Conservation (phyloP, 2,113 vertebrate species). For the Synchiropus splendidus region DNA sequence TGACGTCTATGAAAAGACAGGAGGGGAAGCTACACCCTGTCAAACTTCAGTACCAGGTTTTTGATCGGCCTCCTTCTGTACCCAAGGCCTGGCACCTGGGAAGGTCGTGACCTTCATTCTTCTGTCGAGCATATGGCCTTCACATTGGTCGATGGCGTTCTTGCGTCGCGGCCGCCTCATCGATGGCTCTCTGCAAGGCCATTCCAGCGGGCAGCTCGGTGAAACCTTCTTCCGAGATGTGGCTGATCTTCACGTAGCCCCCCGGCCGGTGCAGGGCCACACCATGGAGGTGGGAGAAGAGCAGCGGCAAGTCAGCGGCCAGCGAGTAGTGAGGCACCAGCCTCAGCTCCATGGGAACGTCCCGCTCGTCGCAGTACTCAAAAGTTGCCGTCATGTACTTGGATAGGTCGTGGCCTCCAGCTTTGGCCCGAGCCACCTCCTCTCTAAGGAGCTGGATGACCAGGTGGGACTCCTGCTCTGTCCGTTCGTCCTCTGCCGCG, state of each 20-base stretch:
- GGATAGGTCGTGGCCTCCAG: slow-evolving; percentile 51
- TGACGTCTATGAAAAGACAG: no score
- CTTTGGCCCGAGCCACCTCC: slow-evolving; percentile 53
- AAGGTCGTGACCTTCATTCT: no score
- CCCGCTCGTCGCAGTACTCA: slow-evolving; percentile 54
- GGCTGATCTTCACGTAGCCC: slow-evolving; percentile 45
- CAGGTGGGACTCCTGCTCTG: slow-evolving; percentile 15
- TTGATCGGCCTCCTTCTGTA: no score
- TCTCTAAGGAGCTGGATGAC: slow-evolving; percentile 54
- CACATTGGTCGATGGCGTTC: neutral
- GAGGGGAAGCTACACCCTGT: no score
- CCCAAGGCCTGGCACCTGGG: no score
- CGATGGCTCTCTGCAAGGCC: slow-evolving; percentile 54
- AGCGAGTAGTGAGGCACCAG: slow-evolving; percentile 60
- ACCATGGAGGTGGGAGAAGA: slow-evolving; percentile 69
- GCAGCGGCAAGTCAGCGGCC: slow-evolving; percentile 51
- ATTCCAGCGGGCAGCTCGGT: slow-evolving; percentile 46
- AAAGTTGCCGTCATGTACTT: slow-evolving; percentile 68
- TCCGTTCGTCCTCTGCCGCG: neutral
- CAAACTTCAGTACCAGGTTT: no score
- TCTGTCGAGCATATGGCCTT: no score
- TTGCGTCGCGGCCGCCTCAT: slow-evolving; percentile 31
- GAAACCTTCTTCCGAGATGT: slow-evolving; percentile 57
- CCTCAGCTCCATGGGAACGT: slow-evolving; percentile 57
- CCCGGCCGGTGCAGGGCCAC: slow-evolving; percentile 63